Evolutionary conservation across 1,140 invertebrate species (phyloP).

Genomic region (Eueides isabella): DNA sequence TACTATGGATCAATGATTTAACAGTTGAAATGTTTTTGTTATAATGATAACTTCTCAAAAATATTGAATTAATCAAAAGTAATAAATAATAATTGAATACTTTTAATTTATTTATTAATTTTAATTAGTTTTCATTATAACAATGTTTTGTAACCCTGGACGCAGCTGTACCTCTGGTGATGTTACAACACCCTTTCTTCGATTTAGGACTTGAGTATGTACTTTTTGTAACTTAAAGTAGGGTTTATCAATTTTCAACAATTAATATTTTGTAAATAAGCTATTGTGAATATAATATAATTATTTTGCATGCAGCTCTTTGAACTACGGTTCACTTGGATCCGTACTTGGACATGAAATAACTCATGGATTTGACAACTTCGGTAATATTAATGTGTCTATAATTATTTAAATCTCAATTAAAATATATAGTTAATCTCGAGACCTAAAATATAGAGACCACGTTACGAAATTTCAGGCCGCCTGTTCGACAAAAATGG

Average conservation of each 20-base stretch:
- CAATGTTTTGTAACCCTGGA: constrained; percentile 53
- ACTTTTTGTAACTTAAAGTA: constrained; percentile 23
- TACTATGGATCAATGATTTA: too few species aligned
- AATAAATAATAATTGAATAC: too few species aligned
- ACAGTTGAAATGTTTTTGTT: too few species aligned
- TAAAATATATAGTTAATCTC: not conserved
- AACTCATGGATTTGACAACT: constrained; percentile 93
- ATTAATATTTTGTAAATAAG: not conserved
- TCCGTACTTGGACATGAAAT: constrained; percentile 92
- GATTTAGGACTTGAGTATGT: constrained; percentile 86
- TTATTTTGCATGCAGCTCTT: constrained; percentile 80
- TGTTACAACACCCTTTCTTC: constrained; percentile 89
- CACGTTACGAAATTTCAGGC: constrained; percentile 69
- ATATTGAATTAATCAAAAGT: too few species aligned
- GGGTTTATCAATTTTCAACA: not conserved
- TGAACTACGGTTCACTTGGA: constrained; percentile 93
- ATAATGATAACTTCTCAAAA: too few species aligned
- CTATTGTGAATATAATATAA: not conserved
- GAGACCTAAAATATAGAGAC: not conserved
- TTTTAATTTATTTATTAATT: too few species aligned
- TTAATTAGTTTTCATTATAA: too few species aligned
- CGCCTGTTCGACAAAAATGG: constrained; percentile 88
- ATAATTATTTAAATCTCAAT: not conserved
- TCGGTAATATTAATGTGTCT: constrained; percentile 75
- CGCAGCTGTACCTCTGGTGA: constrained; percentile 89